Percentiles rank a stretch among this genome's conserved stretches.
phyloP scores from a whole-genome alignment of 2,113 vertebrate genomes.

The Oxyruncus cristatus region DNA sequence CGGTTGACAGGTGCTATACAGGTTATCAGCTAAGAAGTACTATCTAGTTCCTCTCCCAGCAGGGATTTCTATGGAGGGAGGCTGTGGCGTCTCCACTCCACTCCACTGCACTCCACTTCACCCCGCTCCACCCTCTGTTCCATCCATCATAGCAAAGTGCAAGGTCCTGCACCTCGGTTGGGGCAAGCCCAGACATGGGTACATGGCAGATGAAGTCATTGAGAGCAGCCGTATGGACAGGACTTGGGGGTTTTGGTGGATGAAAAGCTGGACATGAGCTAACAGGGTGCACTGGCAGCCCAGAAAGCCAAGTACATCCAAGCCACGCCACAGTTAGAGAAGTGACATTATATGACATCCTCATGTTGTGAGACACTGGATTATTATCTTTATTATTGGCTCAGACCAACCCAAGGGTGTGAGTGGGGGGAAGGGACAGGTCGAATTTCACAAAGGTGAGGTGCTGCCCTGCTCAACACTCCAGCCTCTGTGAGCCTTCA shows the following conservation, averaged over 20 bases:
- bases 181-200: no score
- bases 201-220: not conserved
- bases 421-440: not conserved
- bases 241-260: not conserved
- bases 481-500: not conserved
- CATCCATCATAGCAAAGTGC: not conserved
- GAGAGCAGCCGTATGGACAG: not conserved
- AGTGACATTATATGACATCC: not conserved
- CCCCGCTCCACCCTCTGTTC: not conserved
- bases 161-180: fast-evolving
- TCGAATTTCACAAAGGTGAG: not conserved
- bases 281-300: not conserved
- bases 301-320: not conserved
- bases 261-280: not conserved
- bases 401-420: not conserved
- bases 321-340: fast-evolving
- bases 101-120: no score
- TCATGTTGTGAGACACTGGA: not conserved
- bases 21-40: not conserved
- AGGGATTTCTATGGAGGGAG: not conserved
- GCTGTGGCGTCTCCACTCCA: not conserved
- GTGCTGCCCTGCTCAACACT: not conserved
- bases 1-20: not conserved
- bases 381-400: not conserved
- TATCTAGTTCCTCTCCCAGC: not conserved